These are phyloP conservation scores for Oncorhynchus nerka DNA, from an alignment of 2,113 vertebrate genomes.

Conservation along the genomic window DNA sequence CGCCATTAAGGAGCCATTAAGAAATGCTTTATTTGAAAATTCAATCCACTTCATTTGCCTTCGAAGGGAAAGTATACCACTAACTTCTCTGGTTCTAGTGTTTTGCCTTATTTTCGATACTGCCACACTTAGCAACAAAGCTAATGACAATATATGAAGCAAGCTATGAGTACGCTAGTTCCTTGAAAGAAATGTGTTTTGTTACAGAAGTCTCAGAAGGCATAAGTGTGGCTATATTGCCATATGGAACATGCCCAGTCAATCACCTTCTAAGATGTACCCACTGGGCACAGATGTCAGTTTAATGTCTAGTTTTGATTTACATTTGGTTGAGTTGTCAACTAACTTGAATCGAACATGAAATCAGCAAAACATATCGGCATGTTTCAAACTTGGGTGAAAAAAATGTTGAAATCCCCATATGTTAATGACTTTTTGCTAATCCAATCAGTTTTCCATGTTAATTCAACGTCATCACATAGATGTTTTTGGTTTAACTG, in stretches of 20 bases:
- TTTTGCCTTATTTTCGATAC: not conserved
- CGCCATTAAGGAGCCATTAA: conserved; percentile 52
- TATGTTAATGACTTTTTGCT: too few species aligned
- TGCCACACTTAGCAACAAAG: conserved; percentile 1
- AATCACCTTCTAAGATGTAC: not conserved
- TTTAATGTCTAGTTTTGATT: too few species aligned
- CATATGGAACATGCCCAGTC: not conserved
- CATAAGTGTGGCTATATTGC: not conserved
- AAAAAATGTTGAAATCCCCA: too few species aligned
- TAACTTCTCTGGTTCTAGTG: conserved; percentile 16
- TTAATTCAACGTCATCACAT: too few species aligned
- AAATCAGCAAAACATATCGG: too few species aligned
- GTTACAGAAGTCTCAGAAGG: not conserved
- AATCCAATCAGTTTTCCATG: too few species aligned
- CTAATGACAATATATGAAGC: not conserved
- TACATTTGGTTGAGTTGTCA: too few species aligned
- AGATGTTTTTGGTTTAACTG: too few species aligned
- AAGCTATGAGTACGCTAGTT: not conserved
- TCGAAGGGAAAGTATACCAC: conserved; percentile 33
- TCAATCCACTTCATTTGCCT: conserved; percentile 32
- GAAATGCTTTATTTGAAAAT: conserved; percentile 44
- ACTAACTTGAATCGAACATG: too few species aligned
- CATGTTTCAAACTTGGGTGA: too few species aligned
- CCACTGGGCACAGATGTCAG: not conserved
- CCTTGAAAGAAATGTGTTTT: conserved; percentile 2